Evolutionary conservation across 2,797 vertebrate genomes (phyloP), one percentile per base, ranked within the genome.

Genomic region (Astyanax mexicanus): DNA sequence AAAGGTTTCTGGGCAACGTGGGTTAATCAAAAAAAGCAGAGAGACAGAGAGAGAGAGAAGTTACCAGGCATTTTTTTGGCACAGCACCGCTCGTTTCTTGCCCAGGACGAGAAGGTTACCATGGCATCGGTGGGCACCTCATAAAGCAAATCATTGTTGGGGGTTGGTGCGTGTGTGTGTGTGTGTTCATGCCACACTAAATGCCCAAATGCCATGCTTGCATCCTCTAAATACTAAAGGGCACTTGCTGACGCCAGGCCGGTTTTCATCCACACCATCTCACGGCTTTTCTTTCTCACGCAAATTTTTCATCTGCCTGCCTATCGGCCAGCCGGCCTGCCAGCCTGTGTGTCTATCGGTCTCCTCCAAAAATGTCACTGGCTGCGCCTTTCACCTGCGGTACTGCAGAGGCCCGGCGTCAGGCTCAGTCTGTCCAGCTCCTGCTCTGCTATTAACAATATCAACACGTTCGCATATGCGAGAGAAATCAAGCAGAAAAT

Each of bases 101-200:
- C 91, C 91, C 89, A 89, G 90, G 92, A 89, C 72, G 88, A 92
- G 89, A 89, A 90, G 93, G 93, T 94, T 94, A 94, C 93, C 92
- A 94, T 94, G 93, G 91, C 91, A 93, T 89, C 92, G 77, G 85
- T 82, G 91, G 92, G 92, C 90, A 94, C 92, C 91, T 93, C 91
- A 93, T 93, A 92, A 94, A 93, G 92, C 91, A 87, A 88, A 91
- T 92, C 90, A 92, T 94, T 94, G 92, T 93, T 92, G 89, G 87
- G 78, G 81, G 87, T 86, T 73, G 84, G 84, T 87, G 74, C 69
- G 81, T 83, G 74, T 78, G 67, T 84, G 49, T 78, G 74, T 70
- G 81, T 83, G 75, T 84, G 74, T 73, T 76, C 74, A 82, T 83
- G 81, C 85, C 78, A 76, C 72, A 69, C 68, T 80, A 79, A 83